These are phyloP conservation scores for Luperina nickerlii DNA, from an alignment of 2,888 invertebrate genomes.

Conservation along the genomic window DNA sequence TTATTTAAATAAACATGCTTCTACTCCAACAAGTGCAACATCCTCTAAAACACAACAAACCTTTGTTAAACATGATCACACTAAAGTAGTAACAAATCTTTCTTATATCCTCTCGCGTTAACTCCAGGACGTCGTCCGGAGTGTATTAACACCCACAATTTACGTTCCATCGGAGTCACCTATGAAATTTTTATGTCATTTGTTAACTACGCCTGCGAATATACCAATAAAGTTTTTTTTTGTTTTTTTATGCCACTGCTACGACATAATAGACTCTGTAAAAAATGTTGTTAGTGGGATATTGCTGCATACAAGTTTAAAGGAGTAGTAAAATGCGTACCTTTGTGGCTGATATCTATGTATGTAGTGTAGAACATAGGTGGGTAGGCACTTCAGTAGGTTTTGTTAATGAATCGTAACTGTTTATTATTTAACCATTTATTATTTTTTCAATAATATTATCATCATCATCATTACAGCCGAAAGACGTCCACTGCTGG, in stretches of 20 bases:
- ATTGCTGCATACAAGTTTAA: constrained; percentile 26
- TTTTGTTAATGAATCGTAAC: background rate
- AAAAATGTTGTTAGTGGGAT: constrained; percentile 49
- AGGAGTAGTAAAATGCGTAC: constrained; percentile 35
- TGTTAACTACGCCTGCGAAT: constrained; percentile 74
- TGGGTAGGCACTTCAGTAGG: background rate
- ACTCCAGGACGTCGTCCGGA: constrained; percentile 68
- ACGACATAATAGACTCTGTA: constrained; percentile 40
- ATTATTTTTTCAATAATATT: no score
- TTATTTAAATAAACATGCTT: background rate
- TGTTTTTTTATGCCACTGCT: constrained; percentile 32
- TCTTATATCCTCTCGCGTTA: constrained; percentile 44
- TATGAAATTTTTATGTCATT: constrained; percentile 80
- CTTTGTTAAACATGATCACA: constrained; percentile 48
- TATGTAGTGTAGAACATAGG: background rate
- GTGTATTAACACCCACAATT: constrained; percentile 81
- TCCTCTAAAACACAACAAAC: constrained; percentile 6
- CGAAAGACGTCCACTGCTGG: no score
- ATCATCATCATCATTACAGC: no score
- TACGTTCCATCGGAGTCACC: constrained; percentile 79
- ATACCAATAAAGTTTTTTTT: constrained; percentile 74
- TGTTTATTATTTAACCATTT: no score
- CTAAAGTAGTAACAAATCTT: constrained; percentile 61
- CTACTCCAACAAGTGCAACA: background rate
- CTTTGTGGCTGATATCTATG: background rate